phyloP scores from a whole-genome alignment of 2,113 vertebrate species.

The Uropsilus gracilis region DNA sequence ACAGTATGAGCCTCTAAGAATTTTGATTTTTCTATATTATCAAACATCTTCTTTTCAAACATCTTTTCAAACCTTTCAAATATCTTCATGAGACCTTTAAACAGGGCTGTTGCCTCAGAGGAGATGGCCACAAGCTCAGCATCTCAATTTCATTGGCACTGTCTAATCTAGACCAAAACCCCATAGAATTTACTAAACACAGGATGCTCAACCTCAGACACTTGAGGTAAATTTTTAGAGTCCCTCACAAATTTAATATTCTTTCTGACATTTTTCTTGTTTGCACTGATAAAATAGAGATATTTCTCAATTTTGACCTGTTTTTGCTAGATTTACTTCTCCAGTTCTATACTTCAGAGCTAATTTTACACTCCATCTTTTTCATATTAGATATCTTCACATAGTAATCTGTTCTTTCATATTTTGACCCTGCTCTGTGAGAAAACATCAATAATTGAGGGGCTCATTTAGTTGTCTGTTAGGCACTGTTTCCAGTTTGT shows the following conservation, averaged over 20 bases:
- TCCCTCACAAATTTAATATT: neutral
- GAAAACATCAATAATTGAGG: neutral
- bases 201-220: neutral
- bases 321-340: neutral
- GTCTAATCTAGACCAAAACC: slow-evolving; percentile 4
- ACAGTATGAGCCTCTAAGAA: slow-evolving; percentile 18
- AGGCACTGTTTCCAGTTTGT: neutral
- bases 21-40: slow-evolving; percentile 32
- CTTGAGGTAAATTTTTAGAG: neutral
- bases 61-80: neutral
- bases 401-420: neutral
- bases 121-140: neutral
- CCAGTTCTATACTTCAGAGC: neutral
- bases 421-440: neutral
- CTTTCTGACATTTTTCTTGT: neutral
- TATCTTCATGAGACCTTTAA: neutral
- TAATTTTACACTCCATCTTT: neutral
- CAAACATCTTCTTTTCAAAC: too few species aligned
- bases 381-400: neutral
- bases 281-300: neutral
- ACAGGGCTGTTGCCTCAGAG: neutral
- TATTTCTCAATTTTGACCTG: neutral
- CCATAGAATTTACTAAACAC: neutral
- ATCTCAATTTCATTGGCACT: neutral
- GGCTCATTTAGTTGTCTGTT: neutral